Evolutionary conservation across 2,113 vertebrate genomes (phyloP).

Genomic region (Heterochromis multidens): DNA sequence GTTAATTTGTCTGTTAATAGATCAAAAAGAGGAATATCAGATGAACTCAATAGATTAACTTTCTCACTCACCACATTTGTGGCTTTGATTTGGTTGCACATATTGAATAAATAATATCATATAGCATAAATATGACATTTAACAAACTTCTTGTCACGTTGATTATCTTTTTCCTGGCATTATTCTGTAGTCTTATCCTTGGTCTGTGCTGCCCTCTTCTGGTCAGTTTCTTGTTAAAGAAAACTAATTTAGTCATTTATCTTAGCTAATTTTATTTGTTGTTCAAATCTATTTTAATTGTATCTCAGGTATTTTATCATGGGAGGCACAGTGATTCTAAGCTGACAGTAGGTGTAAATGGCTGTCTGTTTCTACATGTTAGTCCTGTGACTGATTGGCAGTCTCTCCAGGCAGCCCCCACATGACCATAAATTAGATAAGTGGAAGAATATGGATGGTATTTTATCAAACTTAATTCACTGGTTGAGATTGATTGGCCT

Average conservation of each 20-base stretch:
- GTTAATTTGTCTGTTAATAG: background rate
- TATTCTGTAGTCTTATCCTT: rapidly evolving
- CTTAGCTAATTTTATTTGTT: background rate
- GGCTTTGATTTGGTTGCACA: background rate
- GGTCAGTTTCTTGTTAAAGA: background rate
- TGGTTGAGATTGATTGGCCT: too few species aligned
- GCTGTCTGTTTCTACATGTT: too few species aligned
- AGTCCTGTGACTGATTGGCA: too few species aligned
- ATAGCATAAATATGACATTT: background rate
- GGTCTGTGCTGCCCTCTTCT: constrained; percentile 42
- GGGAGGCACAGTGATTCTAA: too few species aligned
- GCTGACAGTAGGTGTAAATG: too few species aligned
- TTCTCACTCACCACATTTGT: background rate
- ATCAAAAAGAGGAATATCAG: background rate
- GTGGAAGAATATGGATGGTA: too few species aligned
- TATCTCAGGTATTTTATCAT: background rate
- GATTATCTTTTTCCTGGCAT: too few species aligned
- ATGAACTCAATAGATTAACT: background rate
- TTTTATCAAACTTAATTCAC: background rate
- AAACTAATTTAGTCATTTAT: background rate
- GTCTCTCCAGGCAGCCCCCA: too few species aligned
- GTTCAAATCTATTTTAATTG: rapidly evolving
- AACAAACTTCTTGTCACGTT: background rate
- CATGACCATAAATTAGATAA: too few species aligned
- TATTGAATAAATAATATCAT: background rate